Conservation (phyloP, 92 coral and sea anemone species). For the Umimayanthus kanabou region DNA sequence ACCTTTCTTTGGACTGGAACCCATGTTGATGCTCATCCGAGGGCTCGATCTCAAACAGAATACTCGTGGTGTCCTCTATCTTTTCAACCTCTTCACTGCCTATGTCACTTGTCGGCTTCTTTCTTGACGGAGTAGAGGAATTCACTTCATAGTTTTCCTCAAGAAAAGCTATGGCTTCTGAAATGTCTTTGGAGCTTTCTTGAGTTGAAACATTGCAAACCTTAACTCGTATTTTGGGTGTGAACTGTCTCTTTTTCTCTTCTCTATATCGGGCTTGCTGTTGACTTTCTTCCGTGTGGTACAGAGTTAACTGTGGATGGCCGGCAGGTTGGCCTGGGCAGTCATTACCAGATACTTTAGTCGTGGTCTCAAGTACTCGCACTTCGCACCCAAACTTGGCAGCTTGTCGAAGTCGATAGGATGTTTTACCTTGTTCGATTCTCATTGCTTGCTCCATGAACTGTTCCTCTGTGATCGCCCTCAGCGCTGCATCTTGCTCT, state of each 20-base stretch:
- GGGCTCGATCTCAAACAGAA: slow-evolving; percentile 54
- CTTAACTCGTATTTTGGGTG: slow-evolving; percentile 42
- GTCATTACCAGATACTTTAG: not conserved
- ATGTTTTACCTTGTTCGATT: slow-evolving; percentile 28
- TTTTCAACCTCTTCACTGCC: not conserved
- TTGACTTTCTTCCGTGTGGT: not conserved
- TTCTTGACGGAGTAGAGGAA: slow-evolving; percentile 38
- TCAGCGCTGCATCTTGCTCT: slow-evolving; percentile 56
- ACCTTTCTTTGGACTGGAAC: slow-evolving; percentile 41
- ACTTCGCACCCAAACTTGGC: slow-evolving; percentile 63
- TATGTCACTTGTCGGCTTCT: not conserved
- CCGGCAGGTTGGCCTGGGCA: not conserved
- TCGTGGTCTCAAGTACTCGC: slow-evolving; percentile 49
- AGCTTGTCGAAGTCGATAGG: slow-evolving; percentile 43
- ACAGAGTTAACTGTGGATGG: not conserved
- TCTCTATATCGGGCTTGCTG: slow-evolving; percentile 24
- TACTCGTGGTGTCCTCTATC: slow-evolving; percentile 13
- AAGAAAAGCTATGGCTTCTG: slow-evolving; percentile 38
- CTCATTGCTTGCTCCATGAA: slow-evolving; percentile 83
- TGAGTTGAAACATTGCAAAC: slow-evolving; percentile 44
- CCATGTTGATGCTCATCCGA: slow-evolving; percentile 31
- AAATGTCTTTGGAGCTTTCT: slow-evolving; percentile 25
- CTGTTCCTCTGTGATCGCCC: slow-evolving; percentile 65
- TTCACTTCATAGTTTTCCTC: slow-evolving; percentile 47
- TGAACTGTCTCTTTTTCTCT: slow-evolving; percentile 8